Conservation (phyloP, 2,797 vertebrate species). For the Danio choprae region DNA sequence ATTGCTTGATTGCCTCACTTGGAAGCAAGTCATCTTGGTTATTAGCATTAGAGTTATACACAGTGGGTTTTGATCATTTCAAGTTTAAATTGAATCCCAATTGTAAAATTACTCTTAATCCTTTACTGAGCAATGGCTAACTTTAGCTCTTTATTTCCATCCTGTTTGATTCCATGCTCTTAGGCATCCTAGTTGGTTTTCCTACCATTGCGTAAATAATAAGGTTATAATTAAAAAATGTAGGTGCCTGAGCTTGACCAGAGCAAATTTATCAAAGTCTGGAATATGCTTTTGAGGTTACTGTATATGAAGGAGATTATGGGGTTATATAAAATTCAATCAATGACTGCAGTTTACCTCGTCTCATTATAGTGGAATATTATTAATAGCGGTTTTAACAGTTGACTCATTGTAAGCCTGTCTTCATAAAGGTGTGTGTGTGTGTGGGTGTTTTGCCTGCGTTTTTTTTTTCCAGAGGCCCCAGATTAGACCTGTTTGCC, state of each 20-base stretch:
- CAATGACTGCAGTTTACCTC: neutral
- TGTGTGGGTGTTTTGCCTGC: conserved; percentile 7
- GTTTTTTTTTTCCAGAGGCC: conserved; percentile 23
- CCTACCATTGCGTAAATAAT: neutral
- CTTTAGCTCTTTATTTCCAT: neutral
- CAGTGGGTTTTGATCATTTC: neutral
- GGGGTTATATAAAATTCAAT: neutral
- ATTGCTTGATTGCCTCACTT: neutral
- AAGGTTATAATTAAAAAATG: neutral
- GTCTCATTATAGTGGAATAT: neutral
- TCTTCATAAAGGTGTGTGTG: neutral
- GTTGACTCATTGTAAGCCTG: neutral
- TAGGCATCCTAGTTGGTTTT: neutral
- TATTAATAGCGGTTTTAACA: conserved; percentile 15
- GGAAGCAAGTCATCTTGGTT: neutral
- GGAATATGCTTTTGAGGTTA: neutral
- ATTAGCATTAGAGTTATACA: neutral
- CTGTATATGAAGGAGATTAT: neutral
- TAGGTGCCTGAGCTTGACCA: neutral
- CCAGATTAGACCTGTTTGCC: conserved; percentile 49
- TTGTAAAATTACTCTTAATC: neutral
- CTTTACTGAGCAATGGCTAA: neutral
- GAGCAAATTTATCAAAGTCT: neutral
- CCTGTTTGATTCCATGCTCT: neutral
- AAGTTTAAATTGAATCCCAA: neutral